A percentile compares a stretch with the other conserved stretches of the same genome.
phyloP scores from a whole-genome alignment of 2,113 vertebrate species.

The Otis tarda region DNA sequence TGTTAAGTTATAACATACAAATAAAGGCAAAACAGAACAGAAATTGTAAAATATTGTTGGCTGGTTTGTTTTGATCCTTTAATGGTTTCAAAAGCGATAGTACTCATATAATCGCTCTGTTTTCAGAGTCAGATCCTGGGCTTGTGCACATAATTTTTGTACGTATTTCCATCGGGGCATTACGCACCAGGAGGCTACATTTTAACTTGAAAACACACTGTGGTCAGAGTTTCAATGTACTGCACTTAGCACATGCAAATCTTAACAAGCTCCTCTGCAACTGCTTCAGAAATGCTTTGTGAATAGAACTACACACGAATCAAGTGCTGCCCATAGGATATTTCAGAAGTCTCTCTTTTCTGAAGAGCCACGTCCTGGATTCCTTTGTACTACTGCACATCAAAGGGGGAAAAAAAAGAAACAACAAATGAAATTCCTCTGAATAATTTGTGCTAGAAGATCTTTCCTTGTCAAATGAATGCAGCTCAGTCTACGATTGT shows the following conservation, averaged over 20 bases:
- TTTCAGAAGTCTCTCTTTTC: conserved; percentile 5
- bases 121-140: neutral
- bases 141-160: neutral
- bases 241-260: neutral
- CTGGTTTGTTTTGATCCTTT: neutral
- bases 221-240: neutral
- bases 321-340: neutral
- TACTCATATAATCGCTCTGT: neutral
- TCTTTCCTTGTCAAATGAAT: neutral
- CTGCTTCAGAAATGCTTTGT: neutral
- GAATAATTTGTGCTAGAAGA: conserved; percentile 14
- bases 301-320: neutral
- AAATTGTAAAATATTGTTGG: neutral
- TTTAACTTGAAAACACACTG: neutral
- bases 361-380: neutral
- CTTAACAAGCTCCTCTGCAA: neutral
- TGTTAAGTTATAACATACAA: neutral
- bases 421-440: neutral
- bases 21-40: neutral
- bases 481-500: neutral
- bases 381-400: conserved; percentile 17
- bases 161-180: neutral
- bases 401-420: neutral
- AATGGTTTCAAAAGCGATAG: neutral
- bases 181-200: neutral